Base-by-base conservation (phyloP, 2,797 vertebrate genomes). In the Gallinago stenura region DNA sequence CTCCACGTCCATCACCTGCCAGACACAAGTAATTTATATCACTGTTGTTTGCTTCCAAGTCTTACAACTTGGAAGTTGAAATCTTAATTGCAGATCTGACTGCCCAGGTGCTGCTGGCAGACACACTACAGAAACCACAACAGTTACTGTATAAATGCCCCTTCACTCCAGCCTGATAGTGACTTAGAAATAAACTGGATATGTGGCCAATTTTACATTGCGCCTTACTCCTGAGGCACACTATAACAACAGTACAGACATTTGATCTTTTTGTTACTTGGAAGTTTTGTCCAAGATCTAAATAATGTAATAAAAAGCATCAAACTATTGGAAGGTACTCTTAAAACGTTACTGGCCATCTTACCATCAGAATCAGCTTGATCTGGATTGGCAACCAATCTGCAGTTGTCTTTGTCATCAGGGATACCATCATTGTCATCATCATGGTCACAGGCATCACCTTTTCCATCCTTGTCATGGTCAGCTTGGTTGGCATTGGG, bases 391-490 rank as follows among this genome's bases (percentile, higher is more conserved):
- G 98, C 98, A 90, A 98, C 99, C 84, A 99, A 97, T 92, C 99
- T 98, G 92, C 99, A 99, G 97, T 99, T 99, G 96, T 99, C 99
- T 97, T 98, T 99, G 54, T 99, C 99, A 87, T 99, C 99, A 39
- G 99, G 99, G 89, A 99, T 98, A 50, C 99, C 99, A 6, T 99
- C 99, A 21, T 99, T 99, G 97, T 99, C 99, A 30, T 99, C 99
- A 37, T 99, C 99, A 2, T 99, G 99, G 98, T 99, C 99, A 54
- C 99, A 99, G 88, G 99, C 99, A 18, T 99, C 99, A 50, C 99
- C 99, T 98, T 99, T 99, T 93, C 99, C 99, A 35, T 99, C 99
- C 87, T 99, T 99, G 96, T 99, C 99, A 7, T 99, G 99, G 97
- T 99, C 99, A 9, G 98, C 99, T 98, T 99, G 99, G 98, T 99